phyloP scores from a whole-genome alignment of 2,113 vertebrate species.

The Petrocephalus zakoni region DNA sequence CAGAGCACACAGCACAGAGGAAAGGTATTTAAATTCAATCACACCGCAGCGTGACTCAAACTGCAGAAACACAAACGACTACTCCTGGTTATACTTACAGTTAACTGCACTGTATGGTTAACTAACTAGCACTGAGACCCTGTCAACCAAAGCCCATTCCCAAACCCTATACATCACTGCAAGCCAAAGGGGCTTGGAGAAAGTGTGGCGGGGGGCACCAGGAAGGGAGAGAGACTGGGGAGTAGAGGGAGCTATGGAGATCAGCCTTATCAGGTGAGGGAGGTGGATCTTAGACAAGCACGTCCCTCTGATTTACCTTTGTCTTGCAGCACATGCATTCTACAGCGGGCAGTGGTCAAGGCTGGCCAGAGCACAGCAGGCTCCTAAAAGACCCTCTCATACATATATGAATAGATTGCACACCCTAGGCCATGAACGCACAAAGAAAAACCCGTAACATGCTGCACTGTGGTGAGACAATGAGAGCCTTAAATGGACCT shows the following conservation, averaged over 20 bases:
- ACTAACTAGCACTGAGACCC: neutral
- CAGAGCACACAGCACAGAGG: too few relatives aligned
- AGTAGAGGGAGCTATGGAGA: neutral
- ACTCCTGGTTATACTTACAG: neutral
- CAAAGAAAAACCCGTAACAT: neutral
- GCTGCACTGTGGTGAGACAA: neutral
- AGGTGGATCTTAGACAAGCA: neutral
- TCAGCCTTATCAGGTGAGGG: neutral
- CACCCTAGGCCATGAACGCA: neutral
- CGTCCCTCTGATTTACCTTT: neutral
- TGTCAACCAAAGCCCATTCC: neutral
- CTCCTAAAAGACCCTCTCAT: neutral
- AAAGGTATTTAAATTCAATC: neutral
- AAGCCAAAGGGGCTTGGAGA: neutral
- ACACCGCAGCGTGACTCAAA: too few relatives aligned
- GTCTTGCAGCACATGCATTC: conserved; percentile 34
- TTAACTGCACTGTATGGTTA: neutral
- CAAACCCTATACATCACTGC: neutral
- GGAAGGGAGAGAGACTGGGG: neutral
- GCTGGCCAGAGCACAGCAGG: neutral
- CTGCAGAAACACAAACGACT: neutral
- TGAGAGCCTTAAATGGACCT: neutral
- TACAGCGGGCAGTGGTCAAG: too few relatives aligned
- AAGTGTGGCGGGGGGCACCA: neutral
- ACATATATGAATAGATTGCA: neutral